phyloP scores from a whole-genome alignment of 2,888 invertebrate genomes.

The Drosophila prolongata region DNA sequence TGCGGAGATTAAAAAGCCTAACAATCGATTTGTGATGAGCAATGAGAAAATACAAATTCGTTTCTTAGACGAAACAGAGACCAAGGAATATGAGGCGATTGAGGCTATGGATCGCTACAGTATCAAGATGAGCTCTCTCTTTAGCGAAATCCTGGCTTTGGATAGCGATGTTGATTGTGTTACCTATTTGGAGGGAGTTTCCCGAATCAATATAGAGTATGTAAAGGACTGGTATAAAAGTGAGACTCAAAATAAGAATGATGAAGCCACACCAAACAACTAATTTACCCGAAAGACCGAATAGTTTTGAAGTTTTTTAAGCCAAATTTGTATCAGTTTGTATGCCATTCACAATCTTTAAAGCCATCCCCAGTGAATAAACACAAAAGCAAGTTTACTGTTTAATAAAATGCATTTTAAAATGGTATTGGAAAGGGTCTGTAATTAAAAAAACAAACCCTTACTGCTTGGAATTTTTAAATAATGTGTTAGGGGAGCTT shows the following conservation, averaged over 20 bases:
- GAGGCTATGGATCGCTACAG: slow-evolving; percentile 41
- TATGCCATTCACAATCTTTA: background rate
- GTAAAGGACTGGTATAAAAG: slow-evolving; percentile 26
- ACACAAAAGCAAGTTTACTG: no score
- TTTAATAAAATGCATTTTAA: no score
- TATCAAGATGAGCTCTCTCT: slow-evolving; percentile 48
- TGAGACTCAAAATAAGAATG: background rate
- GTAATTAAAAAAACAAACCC: no score
- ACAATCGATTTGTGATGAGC: background rate
- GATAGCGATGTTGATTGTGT: slow-evolving; percentile 55
- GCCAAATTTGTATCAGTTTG: background rate
- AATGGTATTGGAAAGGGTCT: no score
- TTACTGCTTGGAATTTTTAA: no score
- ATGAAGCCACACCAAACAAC: background rate
- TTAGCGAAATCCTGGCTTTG: slow-evolving; percentile 34
- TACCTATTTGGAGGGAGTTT: slow-evolving; percentile 35
- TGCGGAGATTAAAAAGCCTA: slow-evolving; percentile 18
- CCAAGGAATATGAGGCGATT: slow-evolving; percentile 25
- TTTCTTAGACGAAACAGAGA: slow-evolving; percentile 52
- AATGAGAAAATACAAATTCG: slow-evolving; percentile 32
- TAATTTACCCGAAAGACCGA: background rate
- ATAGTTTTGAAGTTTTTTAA: no score
- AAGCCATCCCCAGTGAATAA: background rate
- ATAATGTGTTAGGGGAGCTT: no score
- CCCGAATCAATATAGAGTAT: slow-evolving; percentile 37